Evolutionary conservation across 2,797 vertebrate species (phyloP), one percentile per base, ranked within the genome.

Genomic region (Clarias pachynema): DNA sequence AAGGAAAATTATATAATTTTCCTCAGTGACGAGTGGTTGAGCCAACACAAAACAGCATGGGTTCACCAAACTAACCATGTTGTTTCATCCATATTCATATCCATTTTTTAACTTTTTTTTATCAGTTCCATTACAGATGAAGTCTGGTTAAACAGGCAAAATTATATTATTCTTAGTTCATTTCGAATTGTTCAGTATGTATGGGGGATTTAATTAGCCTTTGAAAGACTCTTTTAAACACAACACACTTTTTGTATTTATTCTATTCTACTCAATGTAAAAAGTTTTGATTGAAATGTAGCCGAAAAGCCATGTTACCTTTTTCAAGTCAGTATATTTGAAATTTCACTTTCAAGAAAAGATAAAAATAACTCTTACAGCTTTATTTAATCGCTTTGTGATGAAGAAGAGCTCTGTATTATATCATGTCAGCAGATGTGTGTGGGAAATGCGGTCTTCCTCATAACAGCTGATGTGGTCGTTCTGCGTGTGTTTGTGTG

Each of bases 351-450:
- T 80, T 18, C 3, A 68, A 16, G 14, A 31, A 31, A 16, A 69
- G 26, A 57, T 12, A 29, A 75, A 75, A 59, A 14, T 24, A 6
- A 6, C 4, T 1, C 20, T 57, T 24, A 53, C 44, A 53, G 44
- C 72, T 74, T 74, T 15, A 29, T 56, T 56, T 5, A 12, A 77
- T 57, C 8, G 2, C 12, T 20, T 37, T 34, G 31, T 60, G 75
- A 31, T 60, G 75, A 62, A 83, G 69, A 26, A 26, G 7, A 82
- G 44, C 26, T 56, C 56, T 72, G 24, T 22, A 20, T 82, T 69
- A 16, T 22, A 66, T 81, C 37, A n/a, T 4, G 10, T 8, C 49
- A 34, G 63, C 34, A 29, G 49, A 56, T 66, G 44, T 34, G 26
- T 24, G 15, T 66, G 29, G 65, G 44, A 81, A 53, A 57, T 68